phyloP scores from a whole-genome alignment of 2,797 vertebrate genomes.

The Lateolabrax maculatus region DNA sequence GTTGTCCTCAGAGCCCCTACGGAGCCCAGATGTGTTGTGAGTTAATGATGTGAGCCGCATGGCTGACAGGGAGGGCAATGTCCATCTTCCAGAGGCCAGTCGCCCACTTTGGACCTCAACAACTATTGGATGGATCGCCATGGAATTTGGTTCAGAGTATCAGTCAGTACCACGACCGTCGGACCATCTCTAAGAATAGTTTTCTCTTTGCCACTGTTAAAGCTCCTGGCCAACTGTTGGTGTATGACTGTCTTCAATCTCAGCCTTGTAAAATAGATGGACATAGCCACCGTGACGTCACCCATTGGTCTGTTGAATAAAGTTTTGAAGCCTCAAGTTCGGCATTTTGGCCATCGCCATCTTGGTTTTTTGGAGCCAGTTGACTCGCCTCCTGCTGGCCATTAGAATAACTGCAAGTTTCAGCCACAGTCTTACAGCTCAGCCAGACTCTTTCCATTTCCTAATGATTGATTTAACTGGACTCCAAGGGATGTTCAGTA shows the following conservation, averaged over 20 bases:
- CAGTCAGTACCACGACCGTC: not conserved
- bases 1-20: not conserved
- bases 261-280: too few relatives aligned
- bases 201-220: not conserved
- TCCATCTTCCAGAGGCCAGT: not conserved
- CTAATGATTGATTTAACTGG: conserved; percentile 8
- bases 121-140: not conserved
- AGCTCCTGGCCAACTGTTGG: not conserved
- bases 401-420: too few relatives aligned
- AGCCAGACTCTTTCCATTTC: too few relatives aligned
- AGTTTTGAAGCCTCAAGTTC: too few relatives aligned
- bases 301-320: too few relatives aligned
- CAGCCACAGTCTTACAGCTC: conserved; percentile 13
- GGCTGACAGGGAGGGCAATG: not conserved
- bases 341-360: too few relatives aligned
- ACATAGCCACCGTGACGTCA: too few relatives aligned
- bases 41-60: not conserved
- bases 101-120: not conserved
- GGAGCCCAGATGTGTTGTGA: not conserved
- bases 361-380: too few relatives aligned
- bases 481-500: not conserved
- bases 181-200: not conserved
- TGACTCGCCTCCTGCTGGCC: too few relatives aligned
- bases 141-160: too few relatives aligned
- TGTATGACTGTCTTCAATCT: not conserved